Conservation (phyloP, 1,140 invertebrate species). For the Diorhabda elongata region DNA sequence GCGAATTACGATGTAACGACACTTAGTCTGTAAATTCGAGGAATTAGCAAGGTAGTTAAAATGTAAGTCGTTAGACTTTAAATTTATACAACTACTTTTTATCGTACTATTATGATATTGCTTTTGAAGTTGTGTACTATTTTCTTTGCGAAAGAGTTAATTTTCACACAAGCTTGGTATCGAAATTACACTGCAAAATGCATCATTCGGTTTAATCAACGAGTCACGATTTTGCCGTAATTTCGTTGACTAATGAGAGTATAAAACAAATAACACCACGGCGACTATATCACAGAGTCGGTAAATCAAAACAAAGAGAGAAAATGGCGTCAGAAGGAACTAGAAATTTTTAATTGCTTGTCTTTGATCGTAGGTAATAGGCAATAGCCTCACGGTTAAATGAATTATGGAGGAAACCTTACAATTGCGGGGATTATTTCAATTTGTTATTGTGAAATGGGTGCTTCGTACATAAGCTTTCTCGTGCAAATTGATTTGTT, state of each 20-base stretch:
- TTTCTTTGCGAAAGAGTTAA: neutral
- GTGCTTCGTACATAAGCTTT: neutral
- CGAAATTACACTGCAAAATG: neutral
- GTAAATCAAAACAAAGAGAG: neutral
- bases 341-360: neutral
- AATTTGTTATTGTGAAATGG: neutral
- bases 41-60: too few species aligned
- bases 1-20: too few species aligned
- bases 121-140: too few species aligned
- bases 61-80: too few species aligned
- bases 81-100: too few species aligned
- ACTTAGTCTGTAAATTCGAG: too few species aligned
- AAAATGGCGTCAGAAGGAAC: neutral
- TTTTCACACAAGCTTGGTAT: neutral
- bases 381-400: neutral
- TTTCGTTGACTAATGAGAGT: neutral
- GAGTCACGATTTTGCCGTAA: neutral
- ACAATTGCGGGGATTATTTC: neutral
- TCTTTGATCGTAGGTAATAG: slow-evolving; percentile 2
- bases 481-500: too few species aligned
- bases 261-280: neutral
- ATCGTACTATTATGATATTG: too few species aligned
- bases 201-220: neutral
- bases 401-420: neutral
- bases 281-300: neutral